A percentile compares a stretch with the other conserved stretches of the same genome.
Evolutionary conservation across 2,113 vertebrate genomes (phyloP).

Genomic region (Otis tarda): DNA sequence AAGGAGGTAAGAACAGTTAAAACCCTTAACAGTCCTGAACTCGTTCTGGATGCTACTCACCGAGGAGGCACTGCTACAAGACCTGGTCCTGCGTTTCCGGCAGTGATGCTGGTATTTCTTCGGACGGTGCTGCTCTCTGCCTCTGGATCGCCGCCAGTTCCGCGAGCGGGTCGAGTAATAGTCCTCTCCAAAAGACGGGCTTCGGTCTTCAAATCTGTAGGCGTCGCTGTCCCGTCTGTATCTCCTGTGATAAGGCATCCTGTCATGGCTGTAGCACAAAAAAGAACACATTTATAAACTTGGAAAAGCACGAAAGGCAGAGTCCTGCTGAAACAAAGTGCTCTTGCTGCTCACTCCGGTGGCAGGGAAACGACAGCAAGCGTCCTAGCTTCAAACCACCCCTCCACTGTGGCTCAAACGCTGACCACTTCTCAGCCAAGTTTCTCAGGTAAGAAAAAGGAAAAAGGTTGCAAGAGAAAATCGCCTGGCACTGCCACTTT

Average conservation of each 20-base stretch:
- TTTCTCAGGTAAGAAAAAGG: background rate
- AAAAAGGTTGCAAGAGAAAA: background rate
- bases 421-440: background rate
- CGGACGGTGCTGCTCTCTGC: constrained; percentile 61
- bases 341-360: background rate
- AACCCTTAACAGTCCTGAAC: constrained; percentile 40
- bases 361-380: background rate
- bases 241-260: constrained; percentile 71
- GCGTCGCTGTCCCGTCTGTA: constrained; percentile 68
- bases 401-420: rapidly evolving
- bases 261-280: constrained; percentile 67
- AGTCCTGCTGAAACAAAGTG: rapidly evolving
- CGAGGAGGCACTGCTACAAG: constrained; percentile 84
- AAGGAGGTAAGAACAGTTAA: constrained; percentile 53
- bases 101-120: constrained; percentile 68
- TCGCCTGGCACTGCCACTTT: rapidly evolving
- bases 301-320: background rate
- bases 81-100: constrained; percentile 78
- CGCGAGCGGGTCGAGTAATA: constrained; percentile 66
- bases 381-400: background rate
- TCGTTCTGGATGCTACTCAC: constrained; percentile 78
- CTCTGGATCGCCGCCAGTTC: constrained; percentile 70
- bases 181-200: constrained; percentile 71
- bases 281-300: rapidly evolving
- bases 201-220: constrained; percentile 71